Conservation (phyloP, 2,797 vertebrate species). For the Acropternis orthonyx region DNA sequence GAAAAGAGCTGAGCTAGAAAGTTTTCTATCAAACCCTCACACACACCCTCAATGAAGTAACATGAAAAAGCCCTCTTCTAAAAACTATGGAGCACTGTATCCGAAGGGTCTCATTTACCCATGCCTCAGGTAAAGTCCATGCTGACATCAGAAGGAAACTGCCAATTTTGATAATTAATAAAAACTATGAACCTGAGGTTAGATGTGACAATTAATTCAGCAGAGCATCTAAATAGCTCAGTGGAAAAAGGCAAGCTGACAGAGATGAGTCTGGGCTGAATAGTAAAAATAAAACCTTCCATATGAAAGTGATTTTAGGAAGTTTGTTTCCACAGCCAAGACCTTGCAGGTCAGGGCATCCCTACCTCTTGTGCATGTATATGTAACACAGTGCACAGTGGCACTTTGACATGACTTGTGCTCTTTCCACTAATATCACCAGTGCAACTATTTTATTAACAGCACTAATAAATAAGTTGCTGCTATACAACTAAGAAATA, state of each 20-base stretch:
- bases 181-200: constrained; percentile 21
- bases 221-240: background rate
- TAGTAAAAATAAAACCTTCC: background rate
- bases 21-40: constrained; percentile 4
- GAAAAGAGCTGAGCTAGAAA: background rate
- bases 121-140: background rate
- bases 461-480: background rate
- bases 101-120: background rate
- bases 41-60: background rate
- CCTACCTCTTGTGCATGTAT: background rate
- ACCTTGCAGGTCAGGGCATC: background rate
- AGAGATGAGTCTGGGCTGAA: background rate
- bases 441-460: background rate
- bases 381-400: background rate
- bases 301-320: background rate
- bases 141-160: background rate
- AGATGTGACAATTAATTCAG: background rate
- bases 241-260: background rate
- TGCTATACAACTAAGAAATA: background rate
- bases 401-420: background rate
- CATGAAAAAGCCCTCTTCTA: background rate
- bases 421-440: background rate
- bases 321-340: background rate
- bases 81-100: background rate
- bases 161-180: background rate